Percentiles rank a stretch among this genome's conserved stretches.
phyloP scores from a whole-genome alignment of 2,797 vertebrate species.

The Semotilus atromaculatus region DNA sequence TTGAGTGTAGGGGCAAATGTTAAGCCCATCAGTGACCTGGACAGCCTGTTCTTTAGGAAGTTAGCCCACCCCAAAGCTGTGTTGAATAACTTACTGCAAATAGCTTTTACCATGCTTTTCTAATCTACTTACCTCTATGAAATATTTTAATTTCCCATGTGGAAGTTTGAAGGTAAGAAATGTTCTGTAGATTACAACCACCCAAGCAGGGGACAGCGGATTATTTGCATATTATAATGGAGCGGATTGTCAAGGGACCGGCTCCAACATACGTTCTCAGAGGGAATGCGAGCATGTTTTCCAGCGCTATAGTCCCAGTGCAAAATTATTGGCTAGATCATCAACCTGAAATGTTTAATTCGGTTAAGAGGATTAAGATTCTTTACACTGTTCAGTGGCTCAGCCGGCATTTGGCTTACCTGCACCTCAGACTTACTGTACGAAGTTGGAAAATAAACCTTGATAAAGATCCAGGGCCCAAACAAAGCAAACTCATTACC shows the following conservation, averaged over 20 bases:
- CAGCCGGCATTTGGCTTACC: conserved; percentile 71
- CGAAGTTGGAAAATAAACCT: conserved; percentile 72
- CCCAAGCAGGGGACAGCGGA: conserved; percentile 70
- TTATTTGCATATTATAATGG: conserved; percentile 67
- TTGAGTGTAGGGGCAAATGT: conserved; percentile 54
- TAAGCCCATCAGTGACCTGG: conserved; percentile 64
- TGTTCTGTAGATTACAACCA: conserved; percentile 74
- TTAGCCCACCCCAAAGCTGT: conserved; percentile 66
- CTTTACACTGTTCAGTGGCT: conserved; percentile 73
- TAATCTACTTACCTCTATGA: conserved; percentile 73
- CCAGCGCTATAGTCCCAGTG: conserved; percentile 63
- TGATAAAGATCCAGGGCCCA: conserved; percentile 71
- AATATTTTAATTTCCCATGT: conserved; percentile 66
- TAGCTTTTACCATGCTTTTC: conserved; percentile 63
- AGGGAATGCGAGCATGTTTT: conserved; percentile 4
- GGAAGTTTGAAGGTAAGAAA: conserved; percentile 66
- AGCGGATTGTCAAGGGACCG: conserved; percentile 68
- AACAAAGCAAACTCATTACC: conserved; percentile 73
- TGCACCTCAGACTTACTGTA: conserved; percentile 67
- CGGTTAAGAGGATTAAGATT: conserved; percentile 73
- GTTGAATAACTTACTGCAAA: conserved; percentile 76
- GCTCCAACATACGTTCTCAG: conserved; percentile 63
- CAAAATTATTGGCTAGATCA: conserved; percentile 70
- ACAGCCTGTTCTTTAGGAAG: conserved; percentile 72
- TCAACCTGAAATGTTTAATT: conserved; percentile 75